Base-by-base conservation (phyloP, 2,797 vertebrate genomes). In the Xerus rutilus region DNA sequence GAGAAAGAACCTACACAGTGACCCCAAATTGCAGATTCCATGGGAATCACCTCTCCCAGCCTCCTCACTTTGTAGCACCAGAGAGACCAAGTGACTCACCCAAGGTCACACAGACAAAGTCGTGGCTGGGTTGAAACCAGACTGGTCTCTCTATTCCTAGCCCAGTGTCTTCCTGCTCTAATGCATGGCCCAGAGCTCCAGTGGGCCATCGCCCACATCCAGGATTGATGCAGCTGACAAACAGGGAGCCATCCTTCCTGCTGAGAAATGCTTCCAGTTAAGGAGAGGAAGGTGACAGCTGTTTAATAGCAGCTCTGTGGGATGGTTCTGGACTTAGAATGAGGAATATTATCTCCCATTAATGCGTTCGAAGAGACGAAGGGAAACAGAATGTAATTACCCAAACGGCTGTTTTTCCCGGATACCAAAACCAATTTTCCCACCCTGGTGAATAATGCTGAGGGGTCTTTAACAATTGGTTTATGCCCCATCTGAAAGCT, bases 351-450 rank as follows among this genome's bases (percentile, higher is more conserved):
- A 95, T 95, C 96, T 97, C 93, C 70, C 0, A 1, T 65, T 97
- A 97, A 97, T 83, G 94, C 14, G 0, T 93, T 95, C 67, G 73
- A 94, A 91, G 93, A 97, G 94, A 93, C 1, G 4, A 47, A 14
- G 87, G 82, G 97, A 97, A 96, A 95, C 87, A 96, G 95, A 97
- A 97, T 93, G 91, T 83, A 97, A 97, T 98, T 97, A 97, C 93
- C 93, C 96, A 94, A 96, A 97, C 12, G 85, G 70, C 95, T 97
- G 89, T 96, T 97, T 97, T 93, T 97, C 96, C 94, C 4, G 15
- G 95, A 97, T 97, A 96, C 94, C 78, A 64, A 95, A 96, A 95
- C 65, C 32, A 94, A 93, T 97, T 96, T 97, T 96, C 94, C 89
- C 5, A 28, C 92, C 87, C 97, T 86, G 25, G 85, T 96, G 96